Conservation (phyloP, 2,888 invertebrate species). For the Pinctada fucata region DNA sequence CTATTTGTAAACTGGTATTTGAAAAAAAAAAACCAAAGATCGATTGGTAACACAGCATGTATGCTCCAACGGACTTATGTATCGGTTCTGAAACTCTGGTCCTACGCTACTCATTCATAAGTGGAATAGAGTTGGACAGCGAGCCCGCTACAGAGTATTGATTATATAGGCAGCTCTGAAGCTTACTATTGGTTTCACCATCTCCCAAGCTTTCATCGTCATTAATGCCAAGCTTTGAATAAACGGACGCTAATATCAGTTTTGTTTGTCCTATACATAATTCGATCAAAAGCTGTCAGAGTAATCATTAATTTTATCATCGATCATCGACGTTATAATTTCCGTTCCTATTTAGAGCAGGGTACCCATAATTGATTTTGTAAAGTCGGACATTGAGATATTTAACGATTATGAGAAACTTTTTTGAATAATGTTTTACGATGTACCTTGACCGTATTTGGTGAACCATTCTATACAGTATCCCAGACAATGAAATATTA, state of each 20-base stretch:
- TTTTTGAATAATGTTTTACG: too few species aligned
- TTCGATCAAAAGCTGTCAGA: neutral
- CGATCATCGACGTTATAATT: neutral
- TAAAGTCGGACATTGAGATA: too few species aligned
- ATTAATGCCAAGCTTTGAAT: constrained; percentile 3
- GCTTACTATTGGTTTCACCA: neutral
- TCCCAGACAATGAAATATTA: too few species aligned
- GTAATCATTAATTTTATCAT: neutral
- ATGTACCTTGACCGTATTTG: too few species aligned
- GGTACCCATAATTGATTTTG: too few species aligned
- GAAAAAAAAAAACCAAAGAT: neutral
- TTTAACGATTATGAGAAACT: too few species aligned
- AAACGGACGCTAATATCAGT: neutral
- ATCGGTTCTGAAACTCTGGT: neutral
- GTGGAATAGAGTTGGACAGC: neutral
- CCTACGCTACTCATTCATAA: neutral
- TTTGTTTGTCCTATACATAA: neutral
- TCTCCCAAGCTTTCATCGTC: neutral
- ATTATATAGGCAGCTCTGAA: neutral
- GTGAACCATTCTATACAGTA: too few species aligned
- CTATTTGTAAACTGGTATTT: neutral
- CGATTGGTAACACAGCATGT: neutral
- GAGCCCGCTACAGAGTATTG: neutral
- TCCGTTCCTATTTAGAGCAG: neutral
- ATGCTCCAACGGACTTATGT: neutral